Evolutionary conservation across 1,140 invertebrate species (phyloP).

Genomic region (Whitmania pigra): DNA sequence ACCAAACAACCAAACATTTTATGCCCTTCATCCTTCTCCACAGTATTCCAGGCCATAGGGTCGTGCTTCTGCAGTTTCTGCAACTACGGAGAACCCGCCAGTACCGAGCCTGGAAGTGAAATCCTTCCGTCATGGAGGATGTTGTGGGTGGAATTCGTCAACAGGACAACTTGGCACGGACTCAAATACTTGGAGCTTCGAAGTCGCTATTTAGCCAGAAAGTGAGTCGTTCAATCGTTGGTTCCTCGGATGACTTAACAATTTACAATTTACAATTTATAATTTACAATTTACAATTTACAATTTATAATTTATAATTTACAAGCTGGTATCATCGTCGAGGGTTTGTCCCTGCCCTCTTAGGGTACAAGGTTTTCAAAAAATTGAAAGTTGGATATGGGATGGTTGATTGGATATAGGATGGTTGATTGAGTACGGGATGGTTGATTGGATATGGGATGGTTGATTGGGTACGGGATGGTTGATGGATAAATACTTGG

Average conservation of each 20-base stretch:
- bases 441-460: no score
- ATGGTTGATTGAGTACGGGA: no score
- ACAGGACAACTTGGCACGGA: constrained; percentile 17
- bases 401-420: no score
- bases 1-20: neutral
- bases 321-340: no score
- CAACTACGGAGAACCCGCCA: neutral
- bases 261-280: no score
- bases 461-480: no score
- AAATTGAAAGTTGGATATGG: no score
- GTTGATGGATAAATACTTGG: no score
- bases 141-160: constrained; percentile 15
- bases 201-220: neutral
- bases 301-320: no score
- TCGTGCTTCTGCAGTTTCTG: constrained; percentile 11
- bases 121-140: neutral
- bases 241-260: neutral
- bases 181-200: constrained; percentile 8
- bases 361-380: no score
- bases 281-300: no score
- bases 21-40: neutral
- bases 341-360: no score
- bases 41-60: neutral
- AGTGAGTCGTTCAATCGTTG: neutral
- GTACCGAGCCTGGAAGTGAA: neutral